phyloP scores from a whole-genome alignment of 1,140 invertebrate genomes.

The Trichonephila inaurata region DNA sequence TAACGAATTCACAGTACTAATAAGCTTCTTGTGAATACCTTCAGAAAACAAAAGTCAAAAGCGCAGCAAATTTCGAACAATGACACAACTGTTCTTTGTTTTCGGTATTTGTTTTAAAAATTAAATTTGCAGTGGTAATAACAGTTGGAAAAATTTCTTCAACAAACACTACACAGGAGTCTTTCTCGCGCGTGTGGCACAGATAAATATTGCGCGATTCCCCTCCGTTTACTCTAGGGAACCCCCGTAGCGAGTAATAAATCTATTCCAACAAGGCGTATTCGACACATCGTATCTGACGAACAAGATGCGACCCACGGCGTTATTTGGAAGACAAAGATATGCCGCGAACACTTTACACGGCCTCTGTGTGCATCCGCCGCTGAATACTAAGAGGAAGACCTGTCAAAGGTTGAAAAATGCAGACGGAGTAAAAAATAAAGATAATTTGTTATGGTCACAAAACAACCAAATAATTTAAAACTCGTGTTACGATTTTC shows the following conservation, averaged over 20 bases:
- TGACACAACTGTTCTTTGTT: too few species aligned
- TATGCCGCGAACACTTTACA: slow-evolving; percentile 41
- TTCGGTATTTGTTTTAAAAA: neutral
- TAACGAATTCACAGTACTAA: too few species aligned
- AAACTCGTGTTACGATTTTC: neutral
- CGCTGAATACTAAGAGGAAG: slow-evolving; percentile 17
- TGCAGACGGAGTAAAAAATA: neutral
- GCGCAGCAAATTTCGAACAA: too few species aligned
- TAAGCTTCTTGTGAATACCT: too few species aligned
- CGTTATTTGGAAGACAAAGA: slow-evolving; percentile 8
- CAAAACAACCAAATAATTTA: neutral
- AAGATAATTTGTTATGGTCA: neutral
- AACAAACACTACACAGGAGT: neutral
- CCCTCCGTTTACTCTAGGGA: neutral
- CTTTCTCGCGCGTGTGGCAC: neutral
- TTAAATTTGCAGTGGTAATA: neutral
- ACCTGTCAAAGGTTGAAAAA: neutral
- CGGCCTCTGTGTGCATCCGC: neutral
- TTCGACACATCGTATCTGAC: slow-evolving; percentile 48
- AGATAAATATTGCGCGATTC: neutral
- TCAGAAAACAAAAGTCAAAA: too few species aligned
- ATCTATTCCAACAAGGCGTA: slow-evolving; percentile 48
- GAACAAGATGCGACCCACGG: slow-evolving; percentile 54
- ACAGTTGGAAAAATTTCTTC: neutral
- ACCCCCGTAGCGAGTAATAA: slow-evolving; percentile 60